phyloP scores from a whole-genome alignment of 2,797 vertebrate species.

The Petrocephalus schoutedeni region DNA sequence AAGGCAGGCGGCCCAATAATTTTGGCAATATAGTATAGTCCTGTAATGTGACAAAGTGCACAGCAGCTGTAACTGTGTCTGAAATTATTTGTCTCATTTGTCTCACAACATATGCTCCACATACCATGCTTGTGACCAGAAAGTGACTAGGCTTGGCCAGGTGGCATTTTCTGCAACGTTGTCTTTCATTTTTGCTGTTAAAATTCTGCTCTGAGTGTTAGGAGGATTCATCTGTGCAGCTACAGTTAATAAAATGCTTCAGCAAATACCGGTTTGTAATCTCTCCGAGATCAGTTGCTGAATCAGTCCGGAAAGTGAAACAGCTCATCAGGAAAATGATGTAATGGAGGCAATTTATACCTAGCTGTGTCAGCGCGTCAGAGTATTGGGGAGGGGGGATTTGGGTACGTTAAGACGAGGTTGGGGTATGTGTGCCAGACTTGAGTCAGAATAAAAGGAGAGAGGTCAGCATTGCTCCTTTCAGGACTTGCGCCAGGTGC shows the following conservation, averaged over 20 bases:
- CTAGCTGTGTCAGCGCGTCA: background rate
- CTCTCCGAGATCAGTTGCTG: background rate
- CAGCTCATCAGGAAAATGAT: slow-evolving; percentile 2
- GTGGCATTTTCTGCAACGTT: background rate
- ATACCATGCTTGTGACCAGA: background rate
- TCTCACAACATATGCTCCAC: background rate
- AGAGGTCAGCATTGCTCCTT: background rate
- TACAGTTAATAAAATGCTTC: background rate
- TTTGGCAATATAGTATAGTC: background rate
- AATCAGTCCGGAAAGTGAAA: background rate
- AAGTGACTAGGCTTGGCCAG: background rate
- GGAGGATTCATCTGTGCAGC: background rate
- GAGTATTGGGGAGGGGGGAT: background rate
- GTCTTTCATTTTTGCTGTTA: background rate
- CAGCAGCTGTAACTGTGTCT: background rate
- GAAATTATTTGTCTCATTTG: background rate
- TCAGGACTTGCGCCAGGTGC: background rate
- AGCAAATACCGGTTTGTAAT: background rate
- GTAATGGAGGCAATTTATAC: background rate
- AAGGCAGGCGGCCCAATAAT: too few species aligned
- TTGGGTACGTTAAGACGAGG: background rate
- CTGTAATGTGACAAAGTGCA: background rate
- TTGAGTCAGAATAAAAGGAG: background rate
- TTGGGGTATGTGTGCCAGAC: background rate
- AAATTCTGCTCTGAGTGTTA: background rate